Conservation (phyloP, 2,888 invertebrate genomes). For the Pandemis heparana region DNA sequence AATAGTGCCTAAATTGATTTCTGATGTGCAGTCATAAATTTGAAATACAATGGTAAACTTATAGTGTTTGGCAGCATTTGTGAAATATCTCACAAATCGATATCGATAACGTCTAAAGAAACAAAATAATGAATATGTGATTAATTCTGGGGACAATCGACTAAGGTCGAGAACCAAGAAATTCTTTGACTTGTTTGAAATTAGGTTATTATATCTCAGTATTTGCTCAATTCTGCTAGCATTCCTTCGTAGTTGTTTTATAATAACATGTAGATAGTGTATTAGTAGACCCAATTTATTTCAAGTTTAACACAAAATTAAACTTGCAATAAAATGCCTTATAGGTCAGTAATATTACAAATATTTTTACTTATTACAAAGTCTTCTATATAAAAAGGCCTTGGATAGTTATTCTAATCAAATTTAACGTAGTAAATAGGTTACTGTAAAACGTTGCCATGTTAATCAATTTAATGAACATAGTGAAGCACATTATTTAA, state of each 20-base stretch:
- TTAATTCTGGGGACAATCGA: conserved; percentile 6
- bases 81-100: neutral
- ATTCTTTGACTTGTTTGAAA: conserved; percentile 29
- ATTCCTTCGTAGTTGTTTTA: conserved; percentile 60
- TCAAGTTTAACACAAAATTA: conserved; percentile 23
- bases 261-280: conserved; percentile 42
- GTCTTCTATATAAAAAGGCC: conserved; percentile 67
- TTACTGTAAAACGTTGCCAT: conserved; percentile 68
- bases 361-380: conserved; percentile 41
- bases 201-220: conserved; percentile 50
- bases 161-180: conserved; percentile 15
- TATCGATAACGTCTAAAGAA: neutral
- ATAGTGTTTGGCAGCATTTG: neutral
- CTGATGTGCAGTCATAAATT: neutral
- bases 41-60: neutral
- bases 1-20: neutral
- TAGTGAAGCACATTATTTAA: conserved; percentile 55
- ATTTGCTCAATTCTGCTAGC: conserved; percentile 69
- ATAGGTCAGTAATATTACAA: conserved; percentile 45
- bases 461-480: conserved; percentile 61
- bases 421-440: conserved; percentile 43
- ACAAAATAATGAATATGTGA: neutral
- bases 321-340: conserved; percentile 29
- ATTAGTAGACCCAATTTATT: conserved; percentile 39
- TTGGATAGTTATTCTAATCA: conserved; percentile 64